Evolutionary conservation across 2,797 vertebrate genomes (phyloP).

Genomic region (Thamnophis elegans): DNA sequence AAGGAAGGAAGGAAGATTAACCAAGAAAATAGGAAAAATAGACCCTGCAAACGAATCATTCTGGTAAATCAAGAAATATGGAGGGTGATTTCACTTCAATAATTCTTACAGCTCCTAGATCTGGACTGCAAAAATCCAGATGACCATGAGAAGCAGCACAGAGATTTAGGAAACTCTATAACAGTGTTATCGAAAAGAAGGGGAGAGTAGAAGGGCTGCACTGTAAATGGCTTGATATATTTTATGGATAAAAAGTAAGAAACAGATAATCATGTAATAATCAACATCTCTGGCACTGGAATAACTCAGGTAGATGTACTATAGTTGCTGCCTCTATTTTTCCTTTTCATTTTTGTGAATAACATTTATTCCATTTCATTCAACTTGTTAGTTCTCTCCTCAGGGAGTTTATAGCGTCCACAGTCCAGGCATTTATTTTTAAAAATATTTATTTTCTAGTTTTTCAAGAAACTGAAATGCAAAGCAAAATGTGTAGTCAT

Average conservation of each 20-base stretch:
- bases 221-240: not conserved
- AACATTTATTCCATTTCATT: not conserved
- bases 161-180: not conserved
- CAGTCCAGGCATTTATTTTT: not conserved
- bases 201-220: not conserved
- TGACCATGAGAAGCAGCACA: not conserved
- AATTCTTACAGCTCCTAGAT: not conserved
- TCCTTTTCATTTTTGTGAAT: not conserved
- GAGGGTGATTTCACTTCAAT: not conserved
- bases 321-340: not conserved
- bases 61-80: not conserved
- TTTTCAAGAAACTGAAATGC: not conserved
- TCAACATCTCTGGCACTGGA: not conserved
- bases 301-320: not conserved
- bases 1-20: not conserved
- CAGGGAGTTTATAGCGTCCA: not conserved
- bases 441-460: not conserved
- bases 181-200: not conserved
- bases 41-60: not conserved
- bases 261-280: not conserved
- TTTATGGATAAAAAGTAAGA: not conserved
- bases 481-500: not conserved
- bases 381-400: not conserved
- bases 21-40: not conserved
- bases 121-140: not conserved